A percentile compares a stretch with the other conserved stretches of the same genome.
These are phyloP conservation scores for Tachysurus vachellii DNA, from an alignment of 2,113 vertebrate genomes.

Conservation along the genomic window DNA sequence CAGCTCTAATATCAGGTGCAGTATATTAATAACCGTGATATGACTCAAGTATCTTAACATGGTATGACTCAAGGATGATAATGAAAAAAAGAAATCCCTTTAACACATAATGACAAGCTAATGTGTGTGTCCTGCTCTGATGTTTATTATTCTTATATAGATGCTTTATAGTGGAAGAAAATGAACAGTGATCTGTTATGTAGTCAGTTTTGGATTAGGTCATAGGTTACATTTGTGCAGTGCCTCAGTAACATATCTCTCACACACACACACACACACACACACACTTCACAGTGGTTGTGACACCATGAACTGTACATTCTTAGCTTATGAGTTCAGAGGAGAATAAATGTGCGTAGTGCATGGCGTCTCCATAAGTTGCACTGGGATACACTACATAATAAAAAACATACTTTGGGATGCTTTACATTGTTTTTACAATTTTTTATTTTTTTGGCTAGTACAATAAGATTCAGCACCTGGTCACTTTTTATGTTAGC, in stretches of 20 bases:
- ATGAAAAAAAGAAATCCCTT: constrained; percentile 17
- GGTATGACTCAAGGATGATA: neutral
- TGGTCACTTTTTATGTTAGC: constrained; percentile 7
- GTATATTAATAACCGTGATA: neutral
- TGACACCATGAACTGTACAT: neutral
- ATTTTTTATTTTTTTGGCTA: neutral
- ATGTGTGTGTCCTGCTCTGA: neutral
- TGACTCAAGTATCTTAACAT: neutral
- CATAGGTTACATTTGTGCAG: constrained; percentile 6
- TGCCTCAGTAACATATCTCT: neutral
- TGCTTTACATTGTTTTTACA: neutral
- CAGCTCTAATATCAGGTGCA: constrained; percentile 35
- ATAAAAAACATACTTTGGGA: neutral
- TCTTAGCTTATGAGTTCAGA: neutral
- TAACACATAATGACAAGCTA: neutral
- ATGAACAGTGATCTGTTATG: neutral
- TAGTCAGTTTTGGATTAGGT: neutral
- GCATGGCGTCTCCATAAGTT: neutral
- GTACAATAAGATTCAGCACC: neutral
- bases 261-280: neutral
- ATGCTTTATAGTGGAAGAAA: neutral
- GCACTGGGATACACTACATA: neutral
- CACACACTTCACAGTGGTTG: neutral
- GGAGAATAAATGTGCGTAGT: neutral
- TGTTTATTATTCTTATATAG: neutral